Evolutionary conservation across 1,140 invertebrate genomes (phyloP).

Genomic region (Octopus sinensis): DNA sequence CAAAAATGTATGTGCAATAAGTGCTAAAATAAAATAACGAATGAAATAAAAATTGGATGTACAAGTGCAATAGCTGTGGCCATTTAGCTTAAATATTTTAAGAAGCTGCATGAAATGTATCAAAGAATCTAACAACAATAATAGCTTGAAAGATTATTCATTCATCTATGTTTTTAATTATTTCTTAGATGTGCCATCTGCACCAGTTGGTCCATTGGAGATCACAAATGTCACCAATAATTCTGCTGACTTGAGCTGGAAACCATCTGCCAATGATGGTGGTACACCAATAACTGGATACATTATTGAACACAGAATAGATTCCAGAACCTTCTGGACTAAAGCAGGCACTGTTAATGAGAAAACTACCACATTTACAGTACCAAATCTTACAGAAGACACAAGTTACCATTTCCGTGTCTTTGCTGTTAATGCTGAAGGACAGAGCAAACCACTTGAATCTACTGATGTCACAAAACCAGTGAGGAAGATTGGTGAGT

Average conservation of each 20-base stretch:
- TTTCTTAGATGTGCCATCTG: conserved; percentile 11
- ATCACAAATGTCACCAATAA: conserved; percentile 33
- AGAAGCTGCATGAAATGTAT: too few species aligned
- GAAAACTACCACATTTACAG: conserved; percentile 58
- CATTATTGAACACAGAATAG: conserved; percentile 52
- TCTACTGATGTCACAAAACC: conserved; percentile 89
- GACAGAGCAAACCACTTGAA: conserved; percentile 82
- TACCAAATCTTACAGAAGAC: conserved; percentile 33
- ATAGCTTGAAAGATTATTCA: too few species aligned
- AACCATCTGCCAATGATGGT: conserved; percentile 47
- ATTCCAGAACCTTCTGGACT: conserved; percentile 80
- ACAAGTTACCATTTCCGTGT: conserved; percentile 59
- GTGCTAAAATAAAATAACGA: too few species aligned
- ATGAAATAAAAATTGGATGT: too few species aligned
- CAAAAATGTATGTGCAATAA: too few species aligned
- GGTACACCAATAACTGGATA: conserved; percentile 46
- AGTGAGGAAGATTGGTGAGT: conserved; percentile 84
- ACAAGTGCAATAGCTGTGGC: too few species aligned
- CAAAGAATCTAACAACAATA: too few species aligned
- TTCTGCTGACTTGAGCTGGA: conserved; percentile 44
- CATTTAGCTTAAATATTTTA: too few species aligned
- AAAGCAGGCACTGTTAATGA: conserved; percentile 63
- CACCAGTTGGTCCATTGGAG: conserved; percentile 20
- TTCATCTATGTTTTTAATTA: conserved; percentile 67
- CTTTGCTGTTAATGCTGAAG: conserved; percentile 91